Base-by-base conservation (phyloP, 2,797 vertebrate species). In the Pogonophryne albipinna region DNA sequence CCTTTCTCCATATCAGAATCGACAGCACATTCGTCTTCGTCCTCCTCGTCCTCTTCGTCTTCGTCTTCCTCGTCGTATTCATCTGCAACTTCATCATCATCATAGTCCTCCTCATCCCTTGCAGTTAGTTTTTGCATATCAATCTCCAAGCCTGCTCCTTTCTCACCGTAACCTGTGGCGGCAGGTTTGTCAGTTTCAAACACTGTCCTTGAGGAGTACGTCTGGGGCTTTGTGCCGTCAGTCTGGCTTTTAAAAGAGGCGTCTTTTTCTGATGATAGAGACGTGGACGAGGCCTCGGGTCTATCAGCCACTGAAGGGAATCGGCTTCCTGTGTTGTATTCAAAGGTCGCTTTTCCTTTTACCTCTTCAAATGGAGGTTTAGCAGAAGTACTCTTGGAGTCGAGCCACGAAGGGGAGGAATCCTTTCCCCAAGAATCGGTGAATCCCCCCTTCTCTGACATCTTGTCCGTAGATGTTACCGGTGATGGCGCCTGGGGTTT, bases 1-100 rank as follows among this genome's bases (percentile, higher is more conserved):
- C 97, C 97, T 92, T 99, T 99, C 78, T 99, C 97, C 69, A 95
- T 75, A 73, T 97, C 96, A 7, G 93, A 97, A 90, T 97, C 96
- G 68, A 93, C 92, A 17, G 64, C 79, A 15, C 79, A 93, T 46
- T 96, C 95, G 14, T 94, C 93, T 0, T 90, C 93, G 2, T 71
- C 93, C 1, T 91, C 92, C 1, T 94, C 93, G 0, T 94, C 94
- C 0, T 94, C 94, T 0, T 95, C 92, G 0, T 94, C 93, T 0
- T 95, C 95, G 0, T 94, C 93, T 0, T 92, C 93, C 0, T 95
- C 92, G 0, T 95, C 93, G 0, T 94, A 91, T 0, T 94, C 94
- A 20, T 92, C 91, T 0, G 83, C 60, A 14, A 91, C 89, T 46
- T 90, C 91, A 42, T 95, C 94, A 46, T 94, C 91, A 57, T 95